Conservation (phyloP, 2,888 invertebrate genomes). For the Eulithis prunata region DNA sequence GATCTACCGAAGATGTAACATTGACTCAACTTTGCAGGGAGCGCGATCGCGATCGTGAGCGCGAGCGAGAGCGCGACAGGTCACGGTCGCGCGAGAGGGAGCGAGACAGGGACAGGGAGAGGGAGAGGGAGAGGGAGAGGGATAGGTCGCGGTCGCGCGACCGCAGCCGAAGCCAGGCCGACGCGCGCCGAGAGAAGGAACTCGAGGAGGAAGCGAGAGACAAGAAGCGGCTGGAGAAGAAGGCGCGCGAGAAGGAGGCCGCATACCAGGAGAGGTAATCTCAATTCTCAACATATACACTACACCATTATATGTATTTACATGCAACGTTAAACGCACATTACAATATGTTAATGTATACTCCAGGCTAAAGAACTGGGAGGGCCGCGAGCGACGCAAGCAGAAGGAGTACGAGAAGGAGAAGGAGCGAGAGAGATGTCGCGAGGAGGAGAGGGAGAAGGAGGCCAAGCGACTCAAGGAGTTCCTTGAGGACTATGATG, state of each 20-base stretch:
- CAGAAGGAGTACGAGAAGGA: conserved; percentile 95
- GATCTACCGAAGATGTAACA: too few relatives aligned
- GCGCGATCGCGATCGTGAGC: conserved; percentile 52
- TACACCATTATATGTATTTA: too few relatives aligned
- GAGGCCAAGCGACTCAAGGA: conserved; percentile 98
- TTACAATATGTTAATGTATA: neutral
- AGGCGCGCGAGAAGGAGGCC: conserved; percentile 96
- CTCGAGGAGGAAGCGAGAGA: conserved; percentile 97
- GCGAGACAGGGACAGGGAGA: conserved; percentile 48
- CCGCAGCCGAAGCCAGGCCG: conserved; percentile 83
- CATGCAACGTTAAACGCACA: too few relatives aligned
- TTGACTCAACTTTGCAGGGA: conserved; percentile 36
- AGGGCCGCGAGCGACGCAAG: conserved; percentile 94
- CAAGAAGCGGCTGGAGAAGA: conserved; percentile 94
- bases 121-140: conserved; percentile 54
- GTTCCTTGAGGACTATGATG: conserved; percentile 99
- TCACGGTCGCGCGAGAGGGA: conserved; percentile 68
- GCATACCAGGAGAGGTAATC: conserved; percentile 94
- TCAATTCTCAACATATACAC: too few relatives aligned
- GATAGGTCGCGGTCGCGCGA: conserved; percentile 68
- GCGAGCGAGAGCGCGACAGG: conserved; percentile 56
- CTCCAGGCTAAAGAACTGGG: conserved; percentile 88
- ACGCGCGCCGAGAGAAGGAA: conserved; percentile 90
- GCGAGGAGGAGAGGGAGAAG: conserved; percentile 93
- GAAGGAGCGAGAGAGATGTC: conserved; percentile 88